Evolutionary conservation across 2,113 vertebrate species (phyloP).

Genomic region (Pipra filicauda): DNA sequence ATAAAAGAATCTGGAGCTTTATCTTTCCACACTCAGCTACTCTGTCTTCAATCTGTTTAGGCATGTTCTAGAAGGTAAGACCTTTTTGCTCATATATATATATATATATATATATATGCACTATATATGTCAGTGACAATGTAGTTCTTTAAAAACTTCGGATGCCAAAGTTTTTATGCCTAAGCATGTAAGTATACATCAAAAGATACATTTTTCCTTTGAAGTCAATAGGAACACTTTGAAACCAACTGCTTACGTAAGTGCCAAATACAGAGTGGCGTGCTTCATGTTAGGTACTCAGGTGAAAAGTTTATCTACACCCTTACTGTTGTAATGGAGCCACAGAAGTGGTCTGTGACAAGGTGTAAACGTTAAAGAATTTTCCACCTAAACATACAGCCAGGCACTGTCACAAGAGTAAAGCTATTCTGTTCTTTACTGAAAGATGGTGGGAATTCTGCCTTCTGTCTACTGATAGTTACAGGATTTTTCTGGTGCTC

Average conservation of each 20-base stretch:
- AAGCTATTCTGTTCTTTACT: neutral
- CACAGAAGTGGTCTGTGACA: neutral
- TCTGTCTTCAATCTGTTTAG: neutral
- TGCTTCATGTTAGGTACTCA: neutral
- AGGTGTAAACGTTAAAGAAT: neutral
- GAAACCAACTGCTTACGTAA: neutral
- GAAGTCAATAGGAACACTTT: neutral
- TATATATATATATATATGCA: neutral
- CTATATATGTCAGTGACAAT: neutral
- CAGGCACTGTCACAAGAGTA: neutral
- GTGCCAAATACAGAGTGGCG: neutral
- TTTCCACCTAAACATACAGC: neutral
- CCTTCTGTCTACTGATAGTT: neutral
- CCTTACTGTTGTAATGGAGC: neutral
- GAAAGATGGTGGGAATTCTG: neutral
- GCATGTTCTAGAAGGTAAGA: neutral
- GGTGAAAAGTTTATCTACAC: conserved; percentile 5
- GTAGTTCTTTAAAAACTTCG: neutral
- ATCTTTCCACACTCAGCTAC: neutral
- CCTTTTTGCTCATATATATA: neutral
- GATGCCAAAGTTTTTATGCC: neutral
- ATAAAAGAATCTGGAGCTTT: neutral
- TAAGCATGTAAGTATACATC: neutral
- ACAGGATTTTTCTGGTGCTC: neutral
- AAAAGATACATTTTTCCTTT: conserved; percentile 7